phyloP scores from a whole-genome alignment of 2,113 vertebrate species.

The Oreotrochilus melanogaster region DNA sequence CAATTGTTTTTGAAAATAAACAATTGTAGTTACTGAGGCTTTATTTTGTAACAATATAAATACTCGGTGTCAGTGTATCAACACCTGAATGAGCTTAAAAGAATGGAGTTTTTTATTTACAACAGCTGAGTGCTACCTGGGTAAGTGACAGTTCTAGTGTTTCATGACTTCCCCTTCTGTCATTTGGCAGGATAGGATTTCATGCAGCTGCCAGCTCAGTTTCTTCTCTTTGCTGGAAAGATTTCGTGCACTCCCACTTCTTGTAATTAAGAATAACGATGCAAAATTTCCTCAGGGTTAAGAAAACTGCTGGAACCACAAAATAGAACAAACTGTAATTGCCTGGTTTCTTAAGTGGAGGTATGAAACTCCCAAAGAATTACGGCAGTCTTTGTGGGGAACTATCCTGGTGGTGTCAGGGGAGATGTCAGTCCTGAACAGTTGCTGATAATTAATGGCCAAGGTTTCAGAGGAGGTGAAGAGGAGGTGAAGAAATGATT shows the following conservation, averaged over 20 bases:
- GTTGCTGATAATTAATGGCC: background rate
- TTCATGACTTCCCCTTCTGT: slow-evolving; percentile 47
- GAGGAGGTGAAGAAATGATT: background rate
- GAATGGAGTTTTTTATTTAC: slow-evolving; percentile 33
- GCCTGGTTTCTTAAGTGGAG: background rate
- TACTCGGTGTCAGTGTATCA: background rate
- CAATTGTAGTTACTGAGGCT: background rate
- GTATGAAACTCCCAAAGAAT: background rate
- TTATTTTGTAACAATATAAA: background rate
- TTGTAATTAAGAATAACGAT: slow-evolving; percentile 32
- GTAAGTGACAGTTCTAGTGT: slow-evolving; percentile 30
- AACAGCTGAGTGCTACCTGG: background rate
- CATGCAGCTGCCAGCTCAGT: slow-evolving; percentile 39
- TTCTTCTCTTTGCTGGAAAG: slow-evolving; percentile 40
- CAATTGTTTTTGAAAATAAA: background rate
- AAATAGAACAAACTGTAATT: background rate
- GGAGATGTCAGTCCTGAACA: background rate
- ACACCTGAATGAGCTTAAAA: background rate
- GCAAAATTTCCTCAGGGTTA: slow-evolving; percentile 22
- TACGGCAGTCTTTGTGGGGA: background rate
- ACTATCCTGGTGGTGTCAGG: background rate
- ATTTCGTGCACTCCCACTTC: background rate
- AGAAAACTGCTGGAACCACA: background rate
- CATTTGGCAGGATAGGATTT: slow-evolving; percentile 47
- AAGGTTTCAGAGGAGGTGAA: background rate